Evolutionary conservation across 2,113 vertebrate species (phyloP).

Genomic region (Chloropsis hardwickii): DNA sequence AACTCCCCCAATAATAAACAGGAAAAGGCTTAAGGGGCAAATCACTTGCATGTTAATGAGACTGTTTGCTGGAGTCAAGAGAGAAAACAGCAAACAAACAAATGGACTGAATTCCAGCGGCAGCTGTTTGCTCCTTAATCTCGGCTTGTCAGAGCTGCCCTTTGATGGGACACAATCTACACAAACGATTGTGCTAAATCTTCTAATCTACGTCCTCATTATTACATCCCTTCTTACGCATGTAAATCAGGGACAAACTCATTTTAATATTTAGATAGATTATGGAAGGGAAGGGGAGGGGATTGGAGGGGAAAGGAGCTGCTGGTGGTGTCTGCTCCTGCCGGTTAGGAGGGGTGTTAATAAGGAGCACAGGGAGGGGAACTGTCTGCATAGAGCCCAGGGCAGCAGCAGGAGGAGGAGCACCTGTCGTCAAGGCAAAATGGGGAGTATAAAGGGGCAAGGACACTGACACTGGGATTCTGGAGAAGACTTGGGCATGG

Average conservation of each 20-base stretch:
- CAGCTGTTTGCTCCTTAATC: slow-evolving; percentile 93
- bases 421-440: slow-evolving; percentile 65
- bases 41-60: slow-evolving; percentile 74
- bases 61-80: slow-evolving; percentile 70
- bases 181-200: slow-evolving; percentile 90
- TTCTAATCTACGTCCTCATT: slow-evolving; percentile 89
- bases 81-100: slow-evolving; percentile 61
- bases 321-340: slow-evolving; percentile 53
- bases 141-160: slow-evolving; percentile 83
- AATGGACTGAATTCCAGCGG: slow-evolving; percentile 78
- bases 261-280: slow-evolving; percentile 83
- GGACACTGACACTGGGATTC: background rate
- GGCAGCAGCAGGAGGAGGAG: slow-evolving; percentile 13
- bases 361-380: slow-evolving; percentile 57
- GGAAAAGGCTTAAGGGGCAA: slow-evolving; percentile 71
- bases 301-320: slow-evolving; percentile 59
- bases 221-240: slow-evolving; percentile 81
- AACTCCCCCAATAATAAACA: slow-evolving; percentile 72
- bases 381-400: background rate
- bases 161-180: slow-evolving; percentile 86
- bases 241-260: slow-evolving; percentile 83
- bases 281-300: slow-evolving; percentile 75
- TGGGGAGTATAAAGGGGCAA: background rate
- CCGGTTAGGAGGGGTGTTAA: slow-evolving; percentile 58
- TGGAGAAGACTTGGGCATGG: background rate